phyloP scores from a whole-genome alignment of 2,113 vertebrate species.

The Hyaena hyaena region DNA sequence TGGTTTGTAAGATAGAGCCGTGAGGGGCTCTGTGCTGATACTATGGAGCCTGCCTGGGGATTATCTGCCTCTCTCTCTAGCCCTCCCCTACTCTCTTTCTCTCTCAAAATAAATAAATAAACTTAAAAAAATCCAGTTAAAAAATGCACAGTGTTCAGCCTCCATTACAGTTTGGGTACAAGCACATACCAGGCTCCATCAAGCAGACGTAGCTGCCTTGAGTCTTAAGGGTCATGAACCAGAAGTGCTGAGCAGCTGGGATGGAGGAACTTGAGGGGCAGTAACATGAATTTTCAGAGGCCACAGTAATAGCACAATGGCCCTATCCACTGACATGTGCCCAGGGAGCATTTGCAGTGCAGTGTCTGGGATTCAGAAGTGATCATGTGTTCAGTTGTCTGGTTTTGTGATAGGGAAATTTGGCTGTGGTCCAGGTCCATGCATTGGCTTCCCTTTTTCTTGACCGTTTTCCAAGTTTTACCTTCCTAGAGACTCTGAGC shows the following conservation, averaged over 20 bases:
- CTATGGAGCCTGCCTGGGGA: too few species aligned
- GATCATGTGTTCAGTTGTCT: neutral
- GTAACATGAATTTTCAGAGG: neutral
- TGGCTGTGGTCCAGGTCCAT: neutral
- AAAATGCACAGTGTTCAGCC: neutral
- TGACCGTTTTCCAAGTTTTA: slow-evolving; percentile 30
- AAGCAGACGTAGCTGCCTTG: neutral
- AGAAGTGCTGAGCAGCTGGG: neutral
- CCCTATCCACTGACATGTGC: neutral
- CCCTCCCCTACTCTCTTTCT: too few species aligned
- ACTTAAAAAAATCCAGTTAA: too few species aligned
- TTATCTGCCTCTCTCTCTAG: too few species aligned
- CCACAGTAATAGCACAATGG: neutral
- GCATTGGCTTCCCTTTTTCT: slow-evolving; percentile 1
- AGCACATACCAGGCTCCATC: neutral
- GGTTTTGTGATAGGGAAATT: neutral
- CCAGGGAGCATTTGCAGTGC: neutral
- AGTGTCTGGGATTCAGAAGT: neutral
- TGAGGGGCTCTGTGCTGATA: too few species aligned
- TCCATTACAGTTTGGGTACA: neutral
- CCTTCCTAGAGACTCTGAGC: slow-evolving; percentile 11
- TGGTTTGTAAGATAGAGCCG: too few species aligned
- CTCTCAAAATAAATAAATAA: too few species aligned
- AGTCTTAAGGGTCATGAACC: neutral
- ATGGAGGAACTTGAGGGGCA: neutral